Conservation (phyloP, 1,140 invertebrate genomes). For the Vanessa atalanta region DNA sequence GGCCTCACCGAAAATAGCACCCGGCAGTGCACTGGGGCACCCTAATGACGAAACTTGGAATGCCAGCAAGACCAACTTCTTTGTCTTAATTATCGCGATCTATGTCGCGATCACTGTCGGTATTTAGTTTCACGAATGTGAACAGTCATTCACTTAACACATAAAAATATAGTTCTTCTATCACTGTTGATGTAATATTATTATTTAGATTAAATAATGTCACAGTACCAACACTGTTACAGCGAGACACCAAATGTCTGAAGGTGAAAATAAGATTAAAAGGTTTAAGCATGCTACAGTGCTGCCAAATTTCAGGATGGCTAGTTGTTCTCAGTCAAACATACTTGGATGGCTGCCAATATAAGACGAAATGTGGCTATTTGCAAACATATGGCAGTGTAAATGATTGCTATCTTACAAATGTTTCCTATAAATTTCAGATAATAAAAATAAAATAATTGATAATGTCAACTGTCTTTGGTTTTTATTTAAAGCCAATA, state of each 20-base stretch:
- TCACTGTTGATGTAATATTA: neutral
- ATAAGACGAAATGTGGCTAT: conserved; percentile 45
- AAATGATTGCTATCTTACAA: conserved; percentile 37
- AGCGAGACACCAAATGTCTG: conserved; percentile 42
- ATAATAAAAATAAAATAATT: neutral
- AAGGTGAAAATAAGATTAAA: conserved; percentile 69
- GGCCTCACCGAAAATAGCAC: conserved; percentile 71
- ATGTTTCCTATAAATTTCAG: neutral
- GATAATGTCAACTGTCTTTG: neutral
- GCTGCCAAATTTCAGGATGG: conserved; percentile 69
- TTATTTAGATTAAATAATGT: neutral
- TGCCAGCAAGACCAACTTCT: conserved; percentile 24
- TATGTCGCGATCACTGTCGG: neutral
- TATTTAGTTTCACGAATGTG: neutral
- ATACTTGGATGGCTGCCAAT: conserved; percentile 62
- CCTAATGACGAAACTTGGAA: conserved; percentile 64
- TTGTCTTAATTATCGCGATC: conserved; percentile 23
- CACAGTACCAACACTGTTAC: neutral
- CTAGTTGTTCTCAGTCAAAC: conserved; percentile 48
- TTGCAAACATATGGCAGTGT: conserved; percentile 40
- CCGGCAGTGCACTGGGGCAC: conserved; percentile 72
- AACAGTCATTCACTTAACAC: neutral
- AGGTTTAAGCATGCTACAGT: conserved; percentile 51
- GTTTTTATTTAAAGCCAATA: neutral
- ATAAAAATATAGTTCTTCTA: neutral